Base-by-base conservation (phyloP, 1,140 invertebrate species). In the Heliothis virescens region DNA sequence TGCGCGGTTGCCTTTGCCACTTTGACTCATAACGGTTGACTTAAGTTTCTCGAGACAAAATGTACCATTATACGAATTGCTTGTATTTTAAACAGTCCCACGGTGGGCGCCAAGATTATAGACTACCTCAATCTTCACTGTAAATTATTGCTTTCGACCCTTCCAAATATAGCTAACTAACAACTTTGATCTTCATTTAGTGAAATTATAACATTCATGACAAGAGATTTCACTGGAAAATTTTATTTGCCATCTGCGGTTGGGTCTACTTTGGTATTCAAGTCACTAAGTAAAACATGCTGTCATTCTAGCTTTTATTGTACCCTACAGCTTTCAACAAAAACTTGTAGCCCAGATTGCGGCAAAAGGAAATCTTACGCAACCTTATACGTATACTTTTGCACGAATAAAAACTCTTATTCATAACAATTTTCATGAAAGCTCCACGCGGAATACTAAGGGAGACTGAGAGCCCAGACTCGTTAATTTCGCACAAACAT, bases 11-110 rank as follows among this genome's bases (percentile, higher is more conserved):
- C 77, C 34, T 78, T 16, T 62, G 34, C 59, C n/a, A 63, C 78
- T 83, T 81, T 78, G 71, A 77, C 69, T 80, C 71, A 78, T 85
- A 83, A 86, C 79, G 83, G 78, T 59, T 81, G 79, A 80, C 83
- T 83, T 73, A 83, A 79, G 67, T 53, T 75, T 48, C 41, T 57
- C 57, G 48, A 52, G 60, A n/a, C 47, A 18, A 79, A 55, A 34
- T 48, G 52, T 65, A 26, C 62, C 21, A 76, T 72, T 57, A 48
- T 21, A 57, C 50, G 55, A 67, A 78, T 69, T 69, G 60, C 59
- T 81, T 62, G 67, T 76, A 50, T 74, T 74, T 63, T 47, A 50
- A 77, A 60, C 29, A 69, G 74, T 55, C 65, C 83, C 77, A 80
- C 59, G 60, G 69, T 74, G 80, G 73, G 80, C 67, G 77, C 83